Evolutionary conservation across 2,113 vertebrate genomes (phyloP).

Genomic region (Carassius auratus): DNA sequence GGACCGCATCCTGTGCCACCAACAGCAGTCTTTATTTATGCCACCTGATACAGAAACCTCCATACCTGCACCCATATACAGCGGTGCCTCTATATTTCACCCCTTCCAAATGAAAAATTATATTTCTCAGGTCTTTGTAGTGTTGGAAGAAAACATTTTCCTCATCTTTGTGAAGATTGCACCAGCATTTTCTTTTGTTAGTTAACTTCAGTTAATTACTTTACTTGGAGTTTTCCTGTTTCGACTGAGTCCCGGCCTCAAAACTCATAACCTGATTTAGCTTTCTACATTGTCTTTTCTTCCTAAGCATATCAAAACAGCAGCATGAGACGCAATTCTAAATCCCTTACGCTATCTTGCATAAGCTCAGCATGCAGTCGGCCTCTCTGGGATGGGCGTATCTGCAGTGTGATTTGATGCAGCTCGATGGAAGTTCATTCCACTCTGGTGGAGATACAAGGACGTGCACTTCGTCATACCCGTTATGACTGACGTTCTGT

Average conservation of each 20-base stretch:
- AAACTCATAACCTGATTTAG: background rate
- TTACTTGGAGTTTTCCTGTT: background rate
- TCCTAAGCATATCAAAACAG: background rate
- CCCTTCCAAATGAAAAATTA: conserved; percentile 10
- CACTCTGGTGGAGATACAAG: background rate
- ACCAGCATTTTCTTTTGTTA: conserved; percentile 7
- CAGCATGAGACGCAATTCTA: background rate
- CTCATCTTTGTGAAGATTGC: conserved; percentile 3
- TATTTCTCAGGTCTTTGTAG: background rate
- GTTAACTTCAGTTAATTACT: conserved; percentile 17
- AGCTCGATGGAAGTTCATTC: conserved; percentile 14
- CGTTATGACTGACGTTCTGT: background rate
- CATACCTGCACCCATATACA: background rate
- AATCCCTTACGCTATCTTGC: background rate
- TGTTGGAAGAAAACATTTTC: conserved; percentile 4
- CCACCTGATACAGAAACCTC: conserved; percentile 11
- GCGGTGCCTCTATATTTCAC: conserved; percentile 3
- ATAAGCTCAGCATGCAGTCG: background rate
- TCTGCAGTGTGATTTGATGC: conserved; percentile 18
- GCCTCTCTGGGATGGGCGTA: background rate
- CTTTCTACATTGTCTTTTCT: conserved; percentile 23
- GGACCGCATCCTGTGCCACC: conserved; percentile 5
- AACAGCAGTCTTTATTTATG: conserved; percentile 28
- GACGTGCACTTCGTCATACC: background rate
- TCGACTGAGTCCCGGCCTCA: background rate